Percentiles rank a stretch among this genome's conserved stretches.
phyloP scores from a whole-genome alignment of 2,888 invertebrate species.

The Dicyrtoma fusca region DNA sequence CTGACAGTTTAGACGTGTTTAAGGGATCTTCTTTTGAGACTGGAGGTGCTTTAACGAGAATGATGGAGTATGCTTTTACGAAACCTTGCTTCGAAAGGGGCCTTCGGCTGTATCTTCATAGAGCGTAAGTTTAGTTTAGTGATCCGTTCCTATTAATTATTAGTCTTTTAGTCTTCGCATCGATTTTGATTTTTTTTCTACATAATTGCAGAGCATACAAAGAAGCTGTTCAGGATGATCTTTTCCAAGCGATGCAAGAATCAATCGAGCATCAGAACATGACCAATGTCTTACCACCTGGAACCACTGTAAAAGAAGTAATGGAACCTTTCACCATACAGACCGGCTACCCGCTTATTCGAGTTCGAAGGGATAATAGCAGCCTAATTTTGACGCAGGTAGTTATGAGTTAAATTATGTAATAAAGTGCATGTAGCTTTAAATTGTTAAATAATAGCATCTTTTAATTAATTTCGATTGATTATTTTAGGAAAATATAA shows the following conservation, averaged over 20 bases:
- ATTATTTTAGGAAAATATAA: slow-evolving; percentile 23
- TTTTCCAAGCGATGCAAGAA: slow-evolving; percentile 42
- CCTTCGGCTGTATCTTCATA: slow-evolving; percentile 38
- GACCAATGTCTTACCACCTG: slow-evolving; percentile 26
- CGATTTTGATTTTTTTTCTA: too few species aligned
- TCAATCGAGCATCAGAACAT: slow-evolving; percentile 23
- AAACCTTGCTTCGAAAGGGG: slow-evolving; percentile 41
- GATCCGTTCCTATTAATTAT: not conserved
- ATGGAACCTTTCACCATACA: slow-evolving; percentile 49
- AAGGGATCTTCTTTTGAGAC: slow-evolving; percentile 45
- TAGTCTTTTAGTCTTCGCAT: too few species aligned
- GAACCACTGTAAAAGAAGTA: slow-evolving; percentile 37
- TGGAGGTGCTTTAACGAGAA: slow-evolving; percentile 45
- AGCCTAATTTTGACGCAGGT: slow-evolving; percentile 18
- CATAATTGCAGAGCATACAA: slow-evolving; percentile 9
- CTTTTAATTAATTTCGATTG: not conserved
- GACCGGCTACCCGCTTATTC: slow-evolving; percentile 46
- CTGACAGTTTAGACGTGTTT: slow-evolving; percentile 28
- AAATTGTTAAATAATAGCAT: too few species aligned
- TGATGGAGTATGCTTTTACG: slow-evolving; percentile 48
- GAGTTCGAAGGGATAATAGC: slow-evolving; percentile 24
- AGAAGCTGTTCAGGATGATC: slow-evolving; percentile 43
- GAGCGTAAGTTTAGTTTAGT: not conserved
- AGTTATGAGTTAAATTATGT: too few species aligned
- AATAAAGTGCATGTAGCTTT: too few species aligned